Base-by-base conservation (phyloP, 2,113 vertebrate genomes). In the Amphiprion percula region DNA sequence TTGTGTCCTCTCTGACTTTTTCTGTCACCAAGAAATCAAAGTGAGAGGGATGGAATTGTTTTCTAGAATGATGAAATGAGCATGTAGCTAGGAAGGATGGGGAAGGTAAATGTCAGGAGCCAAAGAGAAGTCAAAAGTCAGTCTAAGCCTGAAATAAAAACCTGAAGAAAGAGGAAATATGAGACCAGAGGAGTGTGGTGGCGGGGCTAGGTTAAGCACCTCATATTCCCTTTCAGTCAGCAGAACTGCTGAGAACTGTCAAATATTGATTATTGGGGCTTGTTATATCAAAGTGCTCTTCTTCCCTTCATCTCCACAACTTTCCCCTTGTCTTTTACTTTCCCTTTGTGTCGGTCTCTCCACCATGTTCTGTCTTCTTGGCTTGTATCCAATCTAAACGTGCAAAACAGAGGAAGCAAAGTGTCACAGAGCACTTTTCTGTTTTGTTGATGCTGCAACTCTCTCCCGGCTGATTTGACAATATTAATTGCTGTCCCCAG, bases 371-470 rank as follows among this genome's bases (percentile, higher is more conserved):
- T 61, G 39, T 59, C 67, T 58, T 1, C 46, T 82, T 87, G 87
- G 87, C 80, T 69, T 26, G 15, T 24, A 37, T 37, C 79, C 84
- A 77, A 49, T 84, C n/a, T 75, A 78, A 87, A 91, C 74, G 80
- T 84, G 77, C 80, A 85, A 83, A 91, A 90, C 44, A 70, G 63
- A 68, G 54, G 64, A 82, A 82, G 63, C 44, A 88, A 91, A 88
- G 91, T 92, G 89, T 91, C 88, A 90, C 65, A 58, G 75, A 71
- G 83, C 90, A 85, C 86, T 86, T 90, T 90, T 87, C 56, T 53
- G 72, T 93, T 93, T 87, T 92, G 93, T 91, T 79, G 87, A 94
- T 88, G 80, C 82, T 93, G 92, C 93, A 92, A 73, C 86, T 91
- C 83, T 91, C 44, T 30, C 8, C 55, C 23, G 52, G 74, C 68